Evolutionary conservation across 2,113 vertebrate genomes (phyloP), one percentile per base, ranked within the genome.

Genomic region (Montifringilla adamsi): DNA sequence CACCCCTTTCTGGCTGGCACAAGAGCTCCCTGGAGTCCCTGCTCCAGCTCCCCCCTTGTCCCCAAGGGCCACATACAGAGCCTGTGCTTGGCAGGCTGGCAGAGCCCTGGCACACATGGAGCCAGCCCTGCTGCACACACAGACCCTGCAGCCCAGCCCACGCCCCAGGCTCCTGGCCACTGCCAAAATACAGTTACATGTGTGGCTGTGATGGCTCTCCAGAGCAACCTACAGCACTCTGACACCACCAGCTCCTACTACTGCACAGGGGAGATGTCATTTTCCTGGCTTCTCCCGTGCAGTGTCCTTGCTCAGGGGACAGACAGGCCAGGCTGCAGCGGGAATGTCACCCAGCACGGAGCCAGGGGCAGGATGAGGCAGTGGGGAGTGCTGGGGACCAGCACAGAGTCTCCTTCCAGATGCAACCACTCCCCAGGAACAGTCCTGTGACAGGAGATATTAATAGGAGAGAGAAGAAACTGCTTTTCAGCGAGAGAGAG

Each of bases 381-480:
- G 23, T 5, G 20, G n/a, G 18, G 39, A 83, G 10, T 1, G 0
- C 78, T 49, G 49, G 22, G 33, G 37, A 62, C 20, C 1, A 2
- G 82, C 84, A 49, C 26, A 75, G 28, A 56, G 44, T 56, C 39
- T 67, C 41, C 75, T 75, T 58, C 27, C 90, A 91, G 77, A 55
- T 0, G 0, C 52, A 75, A 22, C 5, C 0, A 0, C 78, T 90
- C 72, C 59, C 75, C 63, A 50, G 67, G 59, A 78, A 47, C 27
- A 85, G 67, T 63, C 33, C 50, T 10, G 3, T 72, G 84, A 67
- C 84, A 82, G 87, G 39, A 66, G 90, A 84, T 86, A 96, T 91
- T 94, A 95, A 93, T 44, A 88, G 75, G 58, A 37, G 43, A 70
- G 82, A 81, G 68, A 67, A 87, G 44, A 93, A 79, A 84, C 33